These are phyloP conservation scores for Agrotis exclamationis DNA, from an alignment of 2,888 invertebrate genomes.

Conservation along the genomic window DNA sequence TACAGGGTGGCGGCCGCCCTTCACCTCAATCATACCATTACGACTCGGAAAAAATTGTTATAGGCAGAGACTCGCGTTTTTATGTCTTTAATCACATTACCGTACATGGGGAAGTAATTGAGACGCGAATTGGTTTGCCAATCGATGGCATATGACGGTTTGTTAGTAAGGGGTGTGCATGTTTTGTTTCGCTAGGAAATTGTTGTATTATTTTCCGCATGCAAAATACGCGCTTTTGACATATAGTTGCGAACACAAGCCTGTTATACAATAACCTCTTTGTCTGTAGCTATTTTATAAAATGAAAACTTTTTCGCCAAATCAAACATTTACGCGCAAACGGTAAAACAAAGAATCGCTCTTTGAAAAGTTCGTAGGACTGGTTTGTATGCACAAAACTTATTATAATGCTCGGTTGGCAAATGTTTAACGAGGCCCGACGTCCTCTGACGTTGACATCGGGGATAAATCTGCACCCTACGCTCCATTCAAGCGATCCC, in stretches of 20 bases:
- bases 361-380: slow-evolving; percentile 17
- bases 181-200: background rate
- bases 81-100: slow-evolving; percentile 67
- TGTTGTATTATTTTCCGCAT: no score
- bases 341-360: slow-evolving; percentile 7
- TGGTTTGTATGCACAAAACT: slow-evolving; percentile 26
- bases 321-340: slow-evolving; percentile 5
- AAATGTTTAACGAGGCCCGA: slow-evolving; percentile 65
- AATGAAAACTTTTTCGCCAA: slow-evolving; percentile 3
- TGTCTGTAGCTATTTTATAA: background rate
- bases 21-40: slow-evolving; percentile 63
- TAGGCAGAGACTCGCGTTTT: slow-evolving; percentile 70
- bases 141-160: background rate
- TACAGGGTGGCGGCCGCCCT: slow-evolving; percentile 55
- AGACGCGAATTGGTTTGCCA: background rate
- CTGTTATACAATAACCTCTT: no score
- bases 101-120: slow-evolving; percentile 31
- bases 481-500: slow-evolving; percentile 67
- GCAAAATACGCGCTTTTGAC: no score
- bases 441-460: slow-evolving; percentile 60
- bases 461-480: slow-evolving; percentile 75
- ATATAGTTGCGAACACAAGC: no score
- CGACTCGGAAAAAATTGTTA: slow-evolving; percentile 68
- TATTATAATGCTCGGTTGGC: slow-evolving; percentile 59
- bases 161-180: background rate